Conservation (phyloP, 2,797 vertebrate species). For the Babyrousa celebensis region DNA sequence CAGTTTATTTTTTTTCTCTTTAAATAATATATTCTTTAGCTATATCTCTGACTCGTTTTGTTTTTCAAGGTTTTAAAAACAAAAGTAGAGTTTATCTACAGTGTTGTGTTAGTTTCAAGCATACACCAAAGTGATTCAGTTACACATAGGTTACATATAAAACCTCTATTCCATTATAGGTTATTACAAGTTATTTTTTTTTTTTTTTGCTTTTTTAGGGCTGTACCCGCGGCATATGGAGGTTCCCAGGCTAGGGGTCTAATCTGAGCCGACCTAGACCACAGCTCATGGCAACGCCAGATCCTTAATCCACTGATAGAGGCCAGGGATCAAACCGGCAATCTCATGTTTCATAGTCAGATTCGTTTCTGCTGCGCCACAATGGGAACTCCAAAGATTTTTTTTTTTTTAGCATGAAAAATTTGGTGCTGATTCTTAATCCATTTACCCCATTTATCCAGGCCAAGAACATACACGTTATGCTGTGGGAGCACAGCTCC, state of each 20-base stretch:
- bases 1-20: constrained; percentile 41
- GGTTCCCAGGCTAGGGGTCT: no score
- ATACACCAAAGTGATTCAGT: not conserved
- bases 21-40: constrained; percentile 10
- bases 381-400: no score
- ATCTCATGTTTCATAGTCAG: no score
- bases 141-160: not conserved
- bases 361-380: no score
- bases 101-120: not conserved
- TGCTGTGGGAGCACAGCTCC: not conserved
- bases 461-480: not conserved
- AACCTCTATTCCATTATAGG: not conserved
- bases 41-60: not conserved
- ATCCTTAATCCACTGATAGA: no score
- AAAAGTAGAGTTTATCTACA: not conserved
- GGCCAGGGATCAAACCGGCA: no score
- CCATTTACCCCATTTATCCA: not conserved
- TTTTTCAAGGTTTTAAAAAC: not conserved
- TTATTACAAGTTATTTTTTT: no score
- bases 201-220: no score
- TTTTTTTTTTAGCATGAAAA: constrained; percentile 21
- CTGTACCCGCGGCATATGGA: no score
- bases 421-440: constrained; percentile 24
- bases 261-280: no score
- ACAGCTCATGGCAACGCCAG: no score